phyloP scores from a whole-genome alignment of 2,797 vertebrate species.

The Delichon dasypus region DNA sequence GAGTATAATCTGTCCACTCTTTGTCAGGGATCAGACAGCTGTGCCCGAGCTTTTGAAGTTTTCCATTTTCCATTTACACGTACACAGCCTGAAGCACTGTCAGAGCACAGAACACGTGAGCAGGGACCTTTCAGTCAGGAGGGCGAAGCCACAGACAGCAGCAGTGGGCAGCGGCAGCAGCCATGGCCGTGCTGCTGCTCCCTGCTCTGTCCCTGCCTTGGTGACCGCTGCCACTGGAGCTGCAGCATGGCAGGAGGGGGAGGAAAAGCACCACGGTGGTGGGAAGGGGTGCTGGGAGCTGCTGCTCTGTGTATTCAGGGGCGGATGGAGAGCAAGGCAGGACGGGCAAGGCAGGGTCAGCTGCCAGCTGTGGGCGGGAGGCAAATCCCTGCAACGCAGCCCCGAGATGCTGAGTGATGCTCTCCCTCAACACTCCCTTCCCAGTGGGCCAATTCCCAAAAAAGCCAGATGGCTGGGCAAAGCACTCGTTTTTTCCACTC shows the following conservation, averaged over 20 bases:
- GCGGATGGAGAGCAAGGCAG: background rate
- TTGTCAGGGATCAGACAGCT: background rate
- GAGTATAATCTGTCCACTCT: accelerated
- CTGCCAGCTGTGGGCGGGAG: accelerated
- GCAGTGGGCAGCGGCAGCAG: no score
- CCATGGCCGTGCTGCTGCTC: background rate
- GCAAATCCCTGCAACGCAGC: background rate
- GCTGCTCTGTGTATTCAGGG: background rate
- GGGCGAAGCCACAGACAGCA: no score
- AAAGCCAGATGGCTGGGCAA: background rate
- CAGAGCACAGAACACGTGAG: background rate
- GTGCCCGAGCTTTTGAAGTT: background rate
- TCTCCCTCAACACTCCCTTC: background rate
- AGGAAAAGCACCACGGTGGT: accelerated
- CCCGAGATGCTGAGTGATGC: accelerated
- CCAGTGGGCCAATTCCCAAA: background rate
- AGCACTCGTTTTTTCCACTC: background rate
- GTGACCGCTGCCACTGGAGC: accelerated
- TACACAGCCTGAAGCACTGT: background rate
- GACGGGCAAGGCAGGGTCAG: accelerated
- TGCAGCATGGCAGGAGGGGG: accelerated
- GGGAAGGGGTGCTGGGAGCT: background rate
- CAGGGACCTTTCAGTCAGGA: background rate
- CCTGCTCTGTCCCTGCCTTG: accelerated
- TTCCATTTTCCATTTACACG: background rate